Evolutionary conservation across 2,797 vertebrate genomes (phyloP), one percentile per base, ranked within the genome.

Genomic region (Cuculus canorus): DNA sequence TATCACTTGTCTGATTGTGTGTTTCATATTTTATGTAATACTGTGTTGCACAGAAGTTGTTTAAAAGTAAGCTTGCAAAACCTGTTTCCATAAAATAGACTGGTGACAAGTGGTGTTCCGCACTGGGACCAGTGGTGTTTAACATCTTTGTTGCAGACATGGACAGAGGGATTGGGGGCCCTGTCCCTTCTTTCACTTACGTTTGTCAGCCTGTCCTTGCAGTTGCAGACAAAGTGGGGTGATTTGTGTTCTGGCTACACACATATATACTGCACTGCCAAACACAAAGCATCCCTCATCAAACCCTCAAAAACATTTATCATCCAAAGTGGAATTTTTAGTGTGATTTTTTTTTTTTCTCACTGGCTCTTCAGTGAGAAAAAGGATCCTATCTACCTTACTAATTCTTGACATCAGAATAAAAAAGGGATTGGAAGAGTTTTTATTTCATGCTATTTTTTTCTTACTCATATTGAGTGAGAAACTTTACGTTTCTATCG

Each of bases 1-100:
- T 21, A 5, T 5, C 5, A 5, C 10, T 30, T 22, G 11, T 19
- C 13, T 35, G 17, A 6, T 15, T 4, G 1, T 9, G 8, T 1
- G 0, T 30, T 43, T n/a, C 32, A 2, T 54, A 6, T 7, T 48
- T 3, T 6, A 2, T 25, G 10, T 39, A 33, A 35, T 9, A 14
- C 17, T 28, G 50, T 52, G 50, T 28, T 28, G 27, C 50, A 52
- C 27, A 17, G 50, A 28, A 28, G 25, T 52, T 52, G 27, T 52
- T 28, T 52, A 52, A 50, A 50, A 50, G 48, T 50, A 24, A 52
- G 50, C 27, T 11, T 28, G 50, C 27, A 52, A 52, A 52, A 52
- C 16, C 50, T 52, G 12, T 28, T 28, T 52, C 27, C 27, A 52
- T 28, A 28, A 52, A 28, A 16, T 52, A 28, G 27, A 24, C 10